Base-by-base conservation (phyloP, 2,797 vertebrate genomes). In the Manis pentadactyla region DNA sequence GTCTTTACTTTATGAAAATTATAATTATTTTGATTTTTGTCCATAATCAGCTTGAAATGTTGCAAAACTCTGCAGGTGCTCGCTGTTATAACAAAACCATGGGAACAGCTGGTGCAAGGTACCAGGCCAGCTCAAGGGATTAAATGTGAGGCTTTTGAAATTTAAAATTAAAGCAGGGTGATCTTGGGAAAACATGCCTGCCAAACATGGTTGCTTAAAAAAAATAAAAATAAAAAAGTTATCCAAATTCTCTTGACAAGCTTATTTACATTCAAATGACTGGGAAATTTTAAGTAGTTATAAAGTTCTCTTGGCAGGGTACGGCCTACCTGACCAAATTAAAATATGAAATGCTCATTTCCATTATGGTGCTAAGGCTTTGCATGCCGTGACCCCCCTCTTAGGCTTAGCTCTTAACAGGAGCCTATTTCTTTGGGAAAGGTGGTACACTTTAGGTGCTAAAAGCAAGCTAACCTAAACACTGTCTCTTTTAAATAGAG, bases 61-160 rank as follows among this genome's bases (percentile, higher is more conserved):
- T 99, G 98, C 98, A 98, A 98, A 98, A 98, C 98, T 98, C 98
- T 98, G 98, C 98, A 99, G 98, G 98, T 99, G 98, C 97, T 98
- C 93, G 83, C 97, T 94, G 98, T 98, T 99, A 98, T 98, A 99
- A 99, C 98, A 98, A 98, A 99, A 98, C 98, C 98, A 97, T 97
- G 92, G 93, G 98, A 99, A 98, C 98, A 99, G 98, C 99, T 99
- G 99, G 99, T 97, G 97, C 98, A 98, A 98, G 98, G 99, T 98
- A 98, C 95, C 98, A 98, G 98, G 98, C 98, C 98, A 99, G 98
- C 98, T 99, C 98, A 98, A 98, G 98, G 99, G 98, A 99, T 99
- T 99, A 98, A 98, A 98, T 96, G 78, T 98, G 98, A 98, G 97
- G 98, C 98, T 98, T 99, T 99, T 99, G 98, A 99, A 99, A 98